A percentile compares a stretch with the other conserved stretches of the same genome.
Evolutionary conservation across 2,113 vertebrate species (phyloP).

Genomic region (Oryzias woworae): DNA sequence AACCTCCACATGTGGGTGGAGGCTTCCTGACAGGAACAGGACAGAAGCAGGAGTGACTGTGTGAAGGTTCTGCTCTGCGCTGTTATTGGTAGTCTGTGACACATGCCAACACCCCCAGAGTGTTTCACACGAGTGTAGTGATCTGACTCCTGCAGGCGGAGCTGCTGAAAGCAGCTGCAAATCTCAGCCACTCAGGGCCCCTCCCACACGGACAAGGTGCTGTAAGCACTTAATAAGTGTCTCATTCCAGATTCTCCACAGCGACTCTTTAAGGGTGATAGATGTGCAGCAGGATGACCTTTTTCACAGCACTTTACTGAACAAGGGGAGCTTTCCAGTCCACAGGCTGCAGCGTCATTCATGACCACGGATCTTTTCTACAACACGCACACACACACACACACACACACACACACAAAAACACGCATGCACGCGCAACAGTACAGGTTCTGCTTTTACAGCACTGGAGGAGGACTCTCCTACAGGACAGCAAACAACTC

Average conservation of each 20-base stretch:
- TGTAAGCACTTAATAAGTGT: constrained; percentile 20
- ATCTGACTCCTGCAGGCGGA: constrained; percentile 26
- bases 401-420: too few relatives aligned
- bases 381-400: neutral
- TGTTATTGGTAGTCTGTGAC: neutral
- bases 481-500: too few relatives aligned
- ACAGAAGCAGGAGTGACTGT: neutral
- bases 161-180: constrained; percentile 26
- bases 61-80: too few relatives aligned
- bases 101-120: neutral
- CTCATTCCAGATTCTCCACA: constrained; percentile 20
- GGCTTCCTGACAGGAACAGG: constrained; percentile 23
- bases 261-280: constrained; percentile 28
- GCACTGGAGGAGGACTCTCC: too few relatives aligned
- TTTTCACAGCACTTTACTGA: constrained; percentile 3
- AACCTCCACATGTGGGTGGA: too few relatives aligned
- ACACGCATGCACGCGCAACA: too few relatives aligned
- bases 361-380: constrained; percentile 2
- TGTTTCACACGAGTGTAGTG: constrained; percentile 21
- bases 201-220: constrained; percentile 16
- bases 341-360: neutral
- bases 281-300: constrained; percentile 17
- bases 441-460: too few relatives aligned
- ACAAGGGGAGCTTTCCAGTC: neutral
- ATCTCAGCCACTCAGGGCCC: constrained; percentile 34